Evolutionary conservation across 2,797 vertebrate genomes (phyloP), one percentile per base, ranked within the genome.

Genomic region (Sebastes diaconus): DNA sequence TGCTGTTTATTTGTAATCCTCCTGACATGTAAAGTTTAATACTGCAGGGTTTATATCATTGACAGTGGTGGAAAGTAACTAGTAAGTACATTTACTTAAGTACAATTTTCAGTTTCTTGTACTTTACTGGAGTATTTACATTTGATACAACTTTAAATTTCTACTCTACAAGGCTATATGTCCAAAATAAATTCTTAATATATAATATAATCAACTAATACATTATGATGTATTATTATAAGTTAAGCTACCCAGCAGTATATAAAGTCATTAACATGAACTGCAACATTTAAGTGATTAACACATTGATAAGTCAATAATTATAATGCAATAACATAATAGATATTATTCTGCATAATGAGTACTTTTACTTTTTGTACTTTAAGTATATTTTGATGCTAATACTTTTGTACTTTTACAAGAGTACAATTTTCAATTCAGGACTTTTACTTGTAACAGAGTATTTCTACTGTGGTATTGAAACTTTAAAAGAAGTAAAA

Each of bases 401-500:
- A 2, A 46, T 46, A 46, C 16, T 46, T 46, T 2, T 46, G 16
- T 46, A 46, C 42, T 46, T 46, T 46, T 8, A 46, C 42, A 0
- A 46, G 42, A 46, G 42, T 46, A 46, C 42, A 46, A 46, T 46
- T 46, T 46, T 50, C 1, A 50, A 50, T 50, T 50, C 46, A 50
- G 46, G 18, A 50, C 46, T 46, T 46, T 18, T 46, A 46, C 42
- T 50, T 50, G 18, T 20, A 50, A 50, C 42, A 8, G 42, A 50
- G 18, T 50, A 50, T 50, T 50, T 50, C 46, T 9, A 50, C 18
- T 8, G 46, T 50, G 46, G 16, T 50, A 50, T 50, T 50, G 46
- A 0, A 50, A 50, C 18, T 50, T 50, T 50, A 1, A 20, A 1
- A 20, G 0, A 20, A 50, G 8, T 20, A 50, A 50, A 50, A 46